phyloP scores from a whole-genome alignment of 2,888 invertebrate genomes.

The Oasisia sp. region DNA sequence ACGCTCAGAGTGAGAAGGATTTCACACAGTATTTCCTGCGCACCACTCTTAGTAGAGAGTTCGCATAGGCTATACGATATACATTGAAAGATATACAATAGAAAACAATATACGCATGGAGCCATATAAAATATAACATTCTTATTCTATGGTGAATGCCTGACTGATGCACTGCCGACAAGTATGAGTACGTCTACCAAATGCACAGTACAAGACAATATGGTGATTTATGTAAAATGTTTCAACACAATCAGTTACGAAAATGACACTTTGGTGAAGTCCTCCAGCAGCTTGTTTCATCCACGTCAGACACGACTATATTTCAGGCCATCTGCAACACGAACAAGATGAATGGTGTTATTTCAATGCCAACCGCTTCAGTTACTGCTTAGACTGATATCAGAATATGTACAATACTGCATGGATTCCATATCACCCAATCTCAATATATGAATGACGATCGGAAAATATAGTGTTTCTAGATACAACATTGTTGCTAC shows the following conservation, averaged over 20 bases:
- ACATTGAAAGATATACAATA: neutral
- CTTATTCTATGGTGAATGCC: neutral
- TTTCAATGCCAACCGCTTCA: neutral
- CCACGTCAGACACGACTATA: neutral
- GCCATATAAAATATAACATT: neutral
- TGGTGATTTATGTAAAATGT: neutral
- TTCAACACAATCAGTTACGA: neutral
- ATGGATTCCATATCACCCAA: neutral
- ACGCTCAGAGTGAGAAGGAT: neutral
- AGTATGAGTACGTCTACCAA: neutral
- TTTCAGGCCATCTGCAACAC: constrained; percentile 13
- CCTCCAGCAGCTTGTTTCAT: neutral
- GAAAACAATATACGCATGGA: neutral
- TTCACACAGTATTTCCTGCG: neutral
- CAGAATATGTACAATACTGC: neutral
- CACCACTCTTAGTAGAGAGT: neutral
- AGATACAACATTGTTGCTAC: too few species aligned
- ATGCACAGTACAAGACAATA: neutral
- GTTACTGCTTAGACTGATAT: neutral
- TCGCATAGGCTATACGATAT: neutral
- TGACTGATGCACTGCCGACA: neutral
- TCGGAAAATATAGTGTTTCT: neutral
- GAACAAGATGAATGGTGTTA: neutral
- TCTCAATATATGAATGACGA: neutral
- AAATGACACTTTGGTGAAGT: neutral